These are phyloP conservation scores for Phlogophora meticulosa DNA, from an alignment of 2,888 invertebrate genomes.

Conservation along the genomic window DNA sequence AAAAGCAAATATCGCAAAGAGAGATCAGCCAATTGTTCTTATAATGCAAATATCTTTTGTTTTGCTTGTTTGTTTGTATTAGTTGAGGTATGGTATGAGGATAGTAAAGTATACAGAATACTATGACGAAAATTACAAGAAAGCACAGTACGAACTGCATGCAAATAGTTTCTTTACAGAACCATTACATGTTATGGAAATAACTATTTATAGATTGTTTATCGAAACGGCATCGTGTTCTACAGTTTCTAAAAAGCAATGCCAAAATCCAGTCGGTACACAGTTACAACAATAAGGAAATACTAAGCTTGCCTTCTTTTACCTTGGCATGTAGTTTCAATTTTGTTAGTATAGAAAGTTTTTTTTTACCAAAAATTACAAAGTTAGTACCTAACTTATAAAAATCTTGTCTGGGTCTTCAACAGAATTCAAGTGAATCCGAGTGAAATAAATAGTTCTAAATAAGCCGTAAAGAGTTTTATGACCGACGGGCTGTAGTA, in stretches of 20 bases:
- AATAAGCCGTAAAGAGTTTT: constrained; percentile 49
- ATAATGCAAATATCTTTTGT: constrained; percentile 25
- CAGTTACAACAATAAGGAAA: too few relatives aligned
- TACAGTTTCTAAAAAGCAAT: too few relatives aligned
- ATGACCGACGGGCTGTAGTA: constrained; percentile 33
- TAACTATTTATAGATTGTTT: background rate
- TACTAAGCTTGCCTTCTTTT: too few relatives aligned
- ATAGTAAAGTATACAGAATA: constrained; percentile 19
- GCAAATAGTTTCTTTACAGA: background rate
- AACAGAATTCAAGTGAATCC: constrained; percentile 10
- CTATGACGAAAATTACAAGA: too few relatives aligned
- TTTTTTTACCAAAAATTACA: too few relatives aligned
- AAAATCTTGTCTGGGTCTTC: background rate
- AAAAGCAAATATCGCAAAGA: constrained; percentile 8
- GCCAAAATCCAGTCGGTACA: too few relatives aligned
- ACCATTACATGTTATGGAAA: background rate
- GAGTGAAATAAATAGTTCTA: constrained; percentile 26
- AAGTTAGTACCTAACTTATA: background rate
- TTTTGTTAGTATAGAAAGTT: too few relatives aligned
- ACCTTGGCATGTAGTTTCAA: too few relatives aligned
- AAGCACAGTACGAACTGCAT: constrained; percentile 6
- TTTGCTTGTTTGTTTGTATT: constrained; percentile 12
- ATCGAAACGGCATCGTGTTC: too few relatives aligned
- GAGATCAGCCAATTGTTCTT: constrained; percentile 8
- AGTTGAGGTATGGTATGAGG: background rate